phyloP scores from a whole-genome alignment of 2,888 invertebrate species.

The Cremastobaeus sp. region DNA sequence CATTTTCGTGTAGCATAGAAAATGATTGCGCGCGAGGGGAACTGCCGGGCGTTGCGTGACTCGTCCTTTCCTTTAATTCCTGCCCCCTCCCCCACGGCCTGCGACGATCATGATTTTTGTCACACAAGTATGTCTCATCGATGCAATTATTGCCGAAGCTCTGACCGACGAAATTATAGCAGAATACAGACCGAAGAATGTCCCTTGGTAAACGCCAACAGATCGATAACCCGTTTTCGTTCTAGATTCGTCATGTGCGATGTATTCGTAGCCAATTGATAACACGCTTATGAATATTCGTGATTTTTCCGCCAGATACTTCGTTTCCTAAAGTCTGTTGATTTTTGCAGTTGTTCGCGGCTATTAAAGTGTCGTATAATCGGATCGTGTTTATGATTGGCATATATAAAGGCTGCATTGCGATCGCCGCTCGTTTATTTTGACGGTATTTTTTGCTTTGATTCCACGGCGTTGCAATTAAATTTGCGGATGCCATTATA shows the following conservation, averaged over 20 bases:
- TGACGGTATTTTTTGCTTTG: slow-evolving; percentile 23
- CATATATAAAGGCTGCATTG: neutral
- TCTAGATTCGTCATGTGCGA: slow-evolving; percentile 37
- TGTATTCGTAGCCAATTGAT: slow-evolving; percentile 12
- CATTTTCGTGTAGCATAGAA: slow-evolving; percentile 32
- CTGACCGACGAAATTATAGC: slow-evolving; percentile 41
- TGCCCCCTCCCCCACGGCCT: slow-evolving; percentile 2
- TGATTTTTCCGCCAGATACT: neutral
- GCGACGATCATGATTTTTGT: slow-evolving; percentile 37
- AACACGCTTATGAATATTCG: slow-evolving; percentile 5
- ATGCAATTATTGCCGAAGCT: slow-evolving; percentile 48
- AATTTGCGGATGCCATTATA: slow-evolving; percentile 33
- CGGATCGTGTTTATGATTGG: neutral
- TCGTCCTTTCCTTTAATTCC: slow-evolving; percentile 36
- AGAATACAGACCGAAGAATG: slow-evolving; percentile 40
- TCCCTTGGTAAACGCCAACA: slow-evolving; percentile 49
- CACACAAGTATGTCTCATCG: slow-evolving; percentile 45
- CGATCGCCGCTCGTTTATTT: slow-evolving; percentile 14
- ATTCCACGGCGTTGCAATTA: slow-evolving; percentile 20
- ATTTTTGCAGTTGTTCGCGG: slow-evolving; percentile 5
- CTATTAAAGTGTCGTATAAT: neutral
- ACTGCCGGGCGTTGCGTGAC: slow-evolving; percentile 45
- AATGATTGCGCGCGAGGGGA: slow-evolving; percentile 44
- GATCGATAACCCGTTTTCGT: slow-evolving; percentile 47
- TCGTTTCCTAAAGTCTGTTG: neutral